Percentiles rank a stretch among this genome's conserved stretches.
phyloP scores from a whole-genome alignment of 35 echinoderm and acorn worm genomes.

The Diadema setosum region DNA sequence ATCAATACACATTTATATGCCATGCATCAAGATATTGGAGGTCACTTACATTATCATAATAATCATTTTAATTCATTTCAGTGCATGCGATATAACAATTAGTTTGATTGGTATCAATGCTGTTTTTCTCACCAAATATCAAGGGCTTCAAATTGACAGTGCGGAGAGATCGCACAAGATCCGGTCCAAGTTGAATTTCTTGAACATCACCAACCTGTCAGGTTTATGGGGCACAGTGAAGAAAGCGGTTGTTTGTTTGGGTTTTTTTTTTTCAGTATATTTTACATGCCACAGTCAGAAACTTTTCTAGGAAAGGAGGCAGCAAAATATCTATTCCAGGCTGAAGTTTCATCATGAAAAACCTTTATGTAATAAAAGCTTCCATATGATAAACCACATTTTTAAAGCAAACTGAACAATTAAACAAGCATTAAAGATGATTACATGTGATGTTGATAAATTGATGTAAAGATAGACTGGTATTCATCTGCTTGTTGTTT shows the following conservation, averaged over 20 bases:
- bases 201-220: constrained; percentile 46
- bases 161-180: constrained; percentile 6
- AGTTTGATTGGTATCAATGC: not conserved
- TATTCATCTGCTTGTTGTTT: no score
- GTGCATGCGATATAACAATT: not conserved
- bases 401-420: no score
- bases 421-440: no score
- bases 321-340: no score
- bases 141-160: constrained; percentile 75
- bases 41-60: not conserved
- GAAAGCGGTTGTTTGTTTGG: not conserved
- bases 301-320: no score
- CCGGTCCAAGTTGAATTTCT: constrained; percentile 20
- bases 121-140: constrained; percentile 82
- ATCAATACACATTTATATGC: not conserved
- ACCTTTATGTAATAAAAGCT: not conserved
- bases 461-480: no score
- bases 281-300: no score
- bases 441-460: no score
- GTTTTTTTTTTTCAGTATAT: not conserved
- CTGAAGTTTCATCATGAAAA: no score
- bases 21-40: not conserved
- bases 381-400: not conserved
- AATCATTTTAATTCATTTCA: not conserved
- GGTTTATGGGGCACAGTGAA: not conserved